Conservation (phyloP, 2,797 vertebrate species). For the Lepidocolaptes lacrymiger region DNA sequence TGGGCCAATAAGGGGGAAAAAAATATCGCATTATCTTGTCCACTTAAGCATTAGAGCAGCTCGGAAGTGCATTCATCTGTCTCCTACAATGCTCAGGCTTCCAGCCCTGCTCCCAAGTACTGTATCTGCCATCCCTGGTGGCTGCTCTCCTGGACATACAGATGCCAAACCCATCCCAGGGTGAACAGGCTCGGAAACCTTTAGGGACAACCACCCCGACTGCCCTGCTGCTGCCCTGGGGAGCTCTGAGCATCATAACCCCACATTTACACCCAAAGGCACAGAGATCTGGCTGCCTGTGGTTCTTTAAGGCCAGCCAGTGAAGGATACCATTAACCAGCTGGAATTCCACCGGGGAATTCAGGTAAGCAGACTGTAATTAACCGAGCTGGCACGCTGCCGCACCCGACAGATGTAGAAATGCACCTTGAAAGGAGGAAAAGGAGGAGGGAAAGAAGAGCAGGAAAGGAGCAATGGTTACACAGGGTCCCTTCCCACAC, state of each 20-base stretch:
- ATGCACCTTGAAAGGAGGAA: conserved; percentile 14
- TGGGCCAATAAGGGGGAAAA: conserved; percentile 45
- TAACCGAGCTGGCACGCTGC: conserved; percentile 59
- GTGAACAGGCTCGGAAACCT: not conserved
- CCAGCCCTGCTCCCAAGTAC: not conserved
- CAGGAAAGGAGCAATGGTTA: not conserved
- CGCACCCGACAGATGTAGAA: conserved; percentile 65
- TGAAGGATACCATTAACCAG: conserved; percentile 42
- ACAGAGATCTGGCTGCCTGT: not conserved
- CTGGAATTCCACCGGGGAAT: conserved; percentile 41
- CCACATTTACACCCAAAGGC: not conserved
- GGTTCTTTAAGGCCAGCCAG: conserved; percentile 36
- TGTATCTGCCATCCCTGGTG: rapidly evolving
- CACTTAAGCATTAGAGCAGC: conserved; percentile 60
- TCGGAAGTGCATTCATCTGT: not conserved
- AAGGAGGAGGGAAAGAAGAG: not conserved
- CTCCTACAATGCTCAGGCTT: not conserved
- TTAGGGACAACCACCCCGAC: not conserved
- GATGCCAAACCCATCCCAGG: not conserved
- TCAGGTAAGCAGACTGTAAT: conserved; percentile 73
- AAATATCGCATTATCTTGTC: conserved; percentile 58
- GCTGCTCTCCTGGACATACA: not conserved
- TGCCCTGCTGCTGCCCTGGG: rapidly evolving
- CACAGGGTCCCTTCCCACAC: not conserved
- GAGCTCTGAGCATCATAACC: not conserved